Evolutionary conservation across 2,888 invertebrate species (phyloP), one percentile per base, ranked within the genome.

Genomic region (Spisula subtruncata): DNA sequence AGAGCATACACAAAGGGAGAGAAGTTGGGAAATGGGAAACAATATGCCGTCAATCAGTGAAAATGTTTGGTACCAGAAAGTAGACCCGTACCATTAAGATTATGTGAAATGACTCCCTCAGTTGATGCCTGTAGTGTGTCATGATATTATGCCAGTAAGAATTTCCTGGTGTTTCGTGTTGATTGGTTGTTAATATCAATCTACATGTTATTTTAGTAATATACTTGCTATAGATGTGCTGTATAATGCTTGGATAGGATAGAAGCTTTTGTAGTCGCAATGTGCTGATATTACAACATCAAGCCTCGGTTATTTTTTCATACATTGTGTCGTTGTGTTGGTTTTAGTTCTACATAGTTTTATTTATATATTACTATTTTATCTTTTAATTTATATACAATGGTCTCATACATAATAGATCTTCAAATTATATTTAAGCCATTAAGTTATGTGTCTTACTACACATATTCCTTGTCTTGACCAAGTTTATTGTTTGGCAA

Each of bases 281-380:
- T 66, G 60, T 12, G n/a, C 25, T 66, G 60, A 66, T 66, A 66
- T 66, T 66, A 66, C n/a, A 66, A 66, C 60, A 66, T n/a, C 25
- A 25, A n/a, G 1, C 25, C 60, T 25, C 16, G 4, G 12, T 79
- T 79, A 20, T 79, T 18, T 29, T 71, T 71, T 14, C 79, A 41
- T 32, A 41, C 18, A 32, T 32, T 79, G 32, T 20, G 46, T 20
- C 60, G n/a, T 66, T 25, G 10, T 66, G 25, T 25, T 25, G 20
- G 60, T 51, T 10, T 51, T 51, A 51, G 51, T 51, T 66, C 25
- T 66, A 10, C 60, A n/a, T 35, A 35, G 32, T 12, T 46, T 79
- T n/a, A 25, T 79, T 32, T 79, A n/a, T n/a, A n/a, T n/a, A 79
- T 18, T 16, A 18, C 79, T 79, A 29, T 79, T 79, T 79, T 35